phyloP scores from a whole-genome alignment of 2,113 vertebrate genomes.

The Tachysurus vachellii region DNA sequence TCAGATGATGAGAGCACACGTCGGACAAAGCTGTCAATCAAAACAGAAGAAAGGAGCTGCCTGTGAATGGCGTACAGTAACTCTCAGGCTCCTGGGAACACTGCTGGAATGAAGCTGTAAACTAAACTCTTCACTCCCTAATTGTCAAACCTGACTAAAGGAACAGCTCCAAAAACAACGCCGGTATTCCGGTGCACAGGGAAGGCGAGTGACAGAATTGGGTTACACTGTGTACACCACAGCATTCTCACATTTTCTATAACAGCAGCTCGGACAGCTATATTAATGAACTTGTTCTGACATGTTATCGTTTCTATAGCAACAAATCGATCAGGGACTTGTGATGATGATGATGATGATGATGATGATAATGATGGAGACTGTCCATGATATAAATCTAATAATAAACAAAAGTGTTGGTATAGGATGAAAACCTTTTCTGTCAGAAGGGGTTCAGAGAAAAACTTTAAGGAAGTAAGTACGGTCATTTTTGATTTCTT shows the following conservation, averaged over 20 bases:
- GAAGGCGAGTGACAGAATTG: neutral
- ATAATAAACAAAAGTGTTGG: neutral
- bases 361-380: neutral
- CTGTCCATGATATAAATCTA: neutral
- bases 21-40: neutral
- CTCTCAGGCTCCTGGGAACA: conserved; percentile 1
- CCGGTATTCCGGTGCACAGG: neutral
- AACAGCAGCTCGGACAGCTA: neutral
- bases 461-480: too few relatives aligned
- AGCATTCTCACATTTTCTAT: neutral
- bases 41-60: neutral
- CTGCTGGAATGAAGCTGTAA: conserved; percentile 29
- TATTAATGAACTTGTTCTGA: neutral
- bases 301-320: neutral
- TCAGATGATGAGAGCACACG: neutral
- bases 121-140: neutral
- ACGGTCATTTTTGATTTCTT: neutral
- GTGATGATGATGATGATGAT: neutral
- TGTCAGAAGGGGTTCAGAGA: too few relatives aligned
- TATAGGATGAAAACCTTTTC: too few relatives aligned
- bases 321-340: neutral
- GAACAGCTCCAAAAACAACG: conserved; percentile 16
- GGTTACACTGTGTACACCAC: neutral
- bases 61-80: neutral
- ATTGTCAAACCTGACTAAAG: conserved; percentile 6